A percentile compares a stretch with the other conserved stretches of the same genome.
These are phyloP conservation scores for Beroe ovata DNA, from an alignment of 37 sponge, comb jelly and placozoan species.

Conservation along the genomic window DNA sequence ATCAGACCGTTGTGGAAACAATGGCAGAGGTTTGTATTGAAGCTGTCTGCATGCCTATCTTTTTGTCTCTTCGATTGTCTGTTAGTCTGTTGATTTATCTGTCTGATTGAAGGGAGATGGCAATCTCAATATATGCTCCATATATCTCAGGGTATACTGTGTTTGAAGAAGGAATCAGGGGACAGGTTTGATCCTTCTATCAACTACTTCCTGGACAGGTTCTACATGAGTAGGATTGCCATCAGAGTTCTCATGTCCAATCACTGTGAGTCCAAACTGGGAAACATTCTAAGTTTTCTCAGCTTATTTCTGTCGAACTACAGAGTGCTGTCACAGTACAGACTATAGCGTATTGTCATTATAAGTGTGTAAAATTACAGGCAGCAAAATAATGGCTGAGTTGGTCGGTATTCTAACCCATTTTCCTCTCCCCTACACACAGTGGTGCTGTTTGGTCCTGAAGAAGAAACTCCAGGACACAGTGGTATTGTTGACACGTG, in stretches of 20 bases:
- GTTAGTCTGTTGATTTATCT: no score
- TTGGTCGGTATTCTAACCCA: no score
- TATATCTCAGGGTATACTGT: slow-evolving; percentile 10
- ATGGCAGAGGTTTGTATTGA: slow-evolving; percentile 66
- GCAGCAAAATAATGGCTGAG: no score
- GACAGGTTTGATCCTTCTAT: slow-evolving; percentile 63
- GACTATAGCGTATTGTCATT: background rate
- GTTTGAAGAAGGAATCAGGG: slow-evolving; percentile 3
- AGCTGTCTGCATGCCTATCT: no score
- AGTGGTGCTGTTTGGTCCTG: slow-evolving; percentile 62
- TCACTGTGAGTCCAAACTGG: slow-evolving; percentile 8
- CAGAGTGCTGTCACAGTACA: no score
- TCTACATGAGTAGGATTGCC: slow-evolving; percentile 55
- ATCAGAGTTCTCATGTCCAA: slow-evolving; percentile 65
- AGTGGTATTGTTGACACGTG: slow-evolving; percentile 27
- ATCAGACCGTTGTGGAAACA: slow-evolving; percentile 57
- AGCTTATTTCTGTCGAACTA: no score
- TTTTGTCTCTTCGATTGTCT: no score
- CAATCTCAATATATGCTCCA: no score
- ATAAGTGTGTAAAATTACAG: background rate
- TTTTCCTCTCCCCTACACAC: no score
- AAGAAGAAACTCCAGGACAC: slow-evolving; percentile 46
- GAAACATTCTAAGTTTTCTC: background rate
- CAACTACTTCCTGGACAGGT: slow-evolving; percentile 63
- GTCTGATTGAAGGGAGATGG: no score